A percentile compares a stretch with the other conserved stretches of the same genome.
Conservation (phyloP, 2,888 invertebrate genomes). For the Drosophila engyochracea region DNA sequence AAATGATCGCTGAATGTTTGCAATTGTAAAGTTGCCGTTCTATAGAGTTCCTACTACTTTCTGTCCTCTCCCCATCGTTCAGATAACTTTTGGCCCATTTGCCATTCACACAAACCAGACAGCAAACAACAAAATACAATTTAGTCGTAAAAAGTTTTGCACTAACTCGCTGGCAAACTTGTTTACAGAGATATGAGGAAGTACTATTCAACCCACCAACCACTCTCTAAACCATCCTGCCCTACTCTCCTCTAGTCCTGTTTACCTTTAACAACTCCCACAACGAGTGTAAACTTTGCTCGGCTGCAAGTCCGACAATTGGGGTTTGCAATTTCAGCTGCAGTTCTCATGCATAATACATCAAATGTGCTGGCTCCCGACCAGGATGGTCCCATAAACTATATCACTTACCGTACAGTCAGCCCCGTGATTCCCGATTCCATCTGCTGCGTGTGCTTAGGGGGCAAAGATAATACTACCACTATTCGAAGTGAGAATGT, state of each 20-base stretch:
- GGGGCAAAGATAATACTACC: slow-evolving; percentile 8
- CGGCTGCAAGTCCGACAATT: slow-evolving; percentile 48
- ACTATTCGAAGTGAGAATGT: not conserved
- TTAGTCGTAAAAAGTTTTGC: slow-evolving; percentile 62
- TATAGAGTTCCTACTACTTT: not conserved
- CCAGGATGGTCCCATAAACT: slow-evolving; percentile 46
- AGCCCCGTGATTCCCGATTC: slow-evolving; percentile 41
- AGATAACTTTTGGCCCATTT: slow-evolving; percentile 52
- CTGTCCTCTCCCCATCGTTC: not conserved
- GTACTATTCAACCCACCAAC: not conserved
- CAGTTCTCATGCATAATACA: slow-evolving; percentile 72
- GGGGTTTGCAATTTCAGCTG: slow-evolving; percentile 45
- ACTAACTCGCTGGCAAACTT: slow-evolving; percentile 57
- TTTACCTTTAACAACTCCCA: not conserved
- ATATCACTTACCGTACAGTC: slow-evolving; percentile 62
- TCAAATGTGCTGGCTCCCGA: slow-evolving; percentile 35
- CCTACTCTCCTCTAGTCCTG: not conserved
- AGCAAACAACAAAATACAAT: slow-evolving; percentile 59
- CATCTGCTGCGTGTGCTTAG: slow-evolving; percentile 1
- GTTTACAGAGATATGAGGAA: slow-evolving; percentile 48
- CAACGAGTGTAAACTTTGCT: slow-evolving; percentile 11
- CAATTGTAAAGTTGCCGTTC: slow-evolving; percentile 41
- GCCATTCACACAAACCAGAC: slow-evolving; percentile 56
- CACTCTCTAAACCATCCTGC: no score
- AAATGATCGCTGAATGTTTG: slow-evolving; percentile 33